Conservation (phyloP, 2,888 invertebrate species). For the Yponomeuta malinellus region DNA sequence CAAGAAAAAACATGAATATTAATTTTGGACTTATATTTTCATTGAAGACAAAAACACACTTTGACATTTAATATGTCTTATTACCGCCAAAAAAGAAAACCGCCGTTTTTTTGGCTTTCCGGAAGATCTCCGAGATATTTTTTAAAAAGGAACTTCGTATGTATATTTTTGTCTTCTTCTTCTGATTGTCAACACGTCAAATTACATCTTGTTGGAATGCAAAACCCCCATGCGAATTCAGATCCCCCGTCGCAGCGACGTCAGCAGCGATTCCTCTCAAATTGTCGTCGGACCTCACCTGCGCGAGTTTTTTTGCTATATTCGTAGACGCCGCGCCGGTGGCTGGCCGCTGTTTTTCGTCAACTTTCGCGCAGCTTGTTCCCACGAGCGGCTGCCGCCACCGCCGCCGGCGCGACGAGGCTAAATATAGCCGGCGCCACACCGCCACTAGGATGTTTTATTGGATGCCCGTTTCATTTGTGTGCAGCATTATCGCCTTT, state of each 20-base stretch:
- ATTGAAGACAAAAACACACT: neutral
- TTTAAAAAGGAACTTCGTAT: too few relatives aligned
- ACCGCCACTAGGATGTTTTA: conserved; percentile 28
- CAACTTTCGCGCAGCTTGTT: conserved; percentile 53
- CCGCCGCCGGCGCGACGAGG: conserved; percentile 12
- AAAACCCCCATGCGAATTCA: neutral
- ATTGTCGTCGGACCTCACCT: conserved; percentile 35
- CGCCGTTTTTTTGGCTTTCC: neutral
- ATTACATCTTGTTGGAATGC: neutral
- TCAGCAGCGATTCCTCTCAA: neutral
- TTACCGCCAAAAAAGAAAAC: neutral
- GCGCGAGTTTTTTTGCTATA: conserved; percentile 38
- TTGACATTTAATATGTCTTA: too few relatives aligned
- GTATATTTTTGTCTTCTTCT: neutral
- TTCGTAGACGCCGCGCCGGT: conserved; percentile 30
- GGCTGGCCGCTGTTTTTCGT: conserved; percentile 56
- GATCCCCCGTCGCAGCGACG: neutral
- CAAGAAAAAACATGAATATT: conserved; percentile 61
- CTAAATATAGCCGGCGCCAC: conserved; percentile 38
- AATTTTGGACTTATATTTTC: conserved; percentile 18
- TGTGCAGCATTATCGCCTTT: conserved; percentile 30
- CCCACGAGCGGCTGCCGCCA: conserved; percentile 30
- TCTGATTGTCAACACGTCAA: neutral
- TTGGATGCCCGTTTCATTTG: conserved; percentile 42
- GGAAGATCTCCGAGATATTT: neutral